These are phyloP conservation scores for Ptilonorhynchus violaceus DNA, from an alignment of 2,113 vertebrate species.

Conservation along the genomic window DNA sequence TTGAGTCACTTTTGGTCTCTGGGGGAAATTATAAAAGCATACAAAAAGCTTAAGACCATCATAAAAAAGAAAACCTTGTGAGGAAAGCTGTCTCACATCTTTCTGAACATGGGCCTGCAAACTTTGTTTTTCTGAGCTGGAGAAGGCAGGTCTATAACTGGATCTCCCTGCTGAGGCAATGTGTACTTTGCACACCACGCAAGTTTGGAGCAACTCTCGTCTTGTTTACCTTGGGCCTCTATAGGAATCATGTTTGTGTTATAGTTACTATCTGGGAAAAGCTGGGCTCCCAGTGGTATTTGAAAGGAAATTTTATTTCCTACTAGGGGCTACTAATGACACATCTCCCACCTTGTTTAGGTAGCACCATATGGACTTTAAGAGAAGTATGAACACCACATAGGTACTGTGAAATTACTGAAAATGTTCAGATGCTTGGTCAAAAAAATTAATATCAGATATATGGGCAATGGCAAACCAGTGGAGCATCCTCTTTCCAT, in stretches of 20 bases:
- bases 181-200: background rate
- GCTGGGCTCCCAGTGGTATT: background rate
- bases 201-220: background rate
- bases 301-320: background rate
- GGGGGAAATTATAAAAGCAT: background rate
- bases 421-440: background rate
- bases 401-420: background rate
- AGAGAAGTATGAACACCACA: background rate
- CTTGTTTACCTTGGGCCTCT: background rate
- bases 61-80: background rate
- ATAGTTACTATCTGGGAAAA: background rate
- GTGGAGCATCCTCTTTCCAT: background rate
- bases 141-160: background rate
- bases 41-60: background rate
- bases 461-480: background rate
- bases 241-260: rapidly evolving
- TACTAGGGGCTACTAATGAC: background rate
- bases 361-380: background rate
- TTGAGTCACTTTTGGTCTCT: slow-evolving; percentile 15
- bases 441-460: background rate
- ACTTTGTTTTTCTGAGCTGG: background rate
- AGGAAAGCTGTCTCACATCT: background rate
- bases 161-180: background rate
- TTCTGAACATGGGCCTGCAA: background rate
- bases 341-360: background rate